Conservation (phyloP, 2,113 vertebrate species). For the Anhinga anhinga region DNA sequence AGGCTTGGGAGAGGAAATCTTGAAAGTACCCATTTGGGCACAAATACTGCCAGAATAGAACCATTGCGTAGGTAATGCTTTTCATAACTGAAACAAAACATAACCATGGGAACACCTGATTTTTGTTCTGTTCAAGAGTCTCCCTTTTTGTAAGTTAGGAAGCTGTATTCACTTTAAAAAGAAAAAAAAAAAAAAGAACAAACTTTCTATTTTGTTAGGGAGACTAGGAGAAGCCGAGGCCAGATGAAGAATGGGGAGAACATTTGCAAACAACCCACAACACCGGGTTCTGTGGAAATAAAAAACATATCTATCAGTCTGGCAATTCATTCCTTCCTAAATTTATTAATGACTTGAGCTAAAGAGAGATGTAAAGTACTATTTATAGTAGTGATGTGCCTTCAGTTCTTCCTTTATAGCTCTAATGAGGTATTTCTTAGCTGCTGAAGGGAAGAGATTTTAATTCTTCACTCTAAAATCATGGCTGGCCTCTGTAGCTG, state of each 20-base stretch:
- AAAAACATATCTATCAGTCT: background rate
- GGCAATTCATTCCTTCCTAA: background rate
- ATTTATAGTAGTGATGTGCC: slow-evolving; percentile 6
- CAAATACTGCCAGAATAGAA: background rate
- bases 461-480: slow-evolving; percentile 1
- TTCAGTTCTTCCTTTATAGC: background rate
- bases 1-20: background rate
- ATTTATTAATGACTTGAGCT: background rate
- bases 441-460: slow-evolving; percentile 15
- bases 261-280: background rate
- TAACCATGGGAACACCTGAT: background rate
- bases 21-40: background rate
- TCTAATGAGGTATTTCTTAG: slow-evolving; percentile 25
- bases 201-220: background rate
- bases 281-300: background rate
- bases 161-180: background rate
- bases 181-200: background rate
- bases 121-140: background rate
- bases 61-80: background rate
- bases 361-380: background rate
- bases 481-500: background rate
- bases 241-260: background rate
- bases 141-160: background rate
- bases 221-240: background rate
- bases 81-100: background rate